phyloP scores from a whole-genome alignment of 1,140 invertebrate genomes.

The Drosophila azteca region DNA sequence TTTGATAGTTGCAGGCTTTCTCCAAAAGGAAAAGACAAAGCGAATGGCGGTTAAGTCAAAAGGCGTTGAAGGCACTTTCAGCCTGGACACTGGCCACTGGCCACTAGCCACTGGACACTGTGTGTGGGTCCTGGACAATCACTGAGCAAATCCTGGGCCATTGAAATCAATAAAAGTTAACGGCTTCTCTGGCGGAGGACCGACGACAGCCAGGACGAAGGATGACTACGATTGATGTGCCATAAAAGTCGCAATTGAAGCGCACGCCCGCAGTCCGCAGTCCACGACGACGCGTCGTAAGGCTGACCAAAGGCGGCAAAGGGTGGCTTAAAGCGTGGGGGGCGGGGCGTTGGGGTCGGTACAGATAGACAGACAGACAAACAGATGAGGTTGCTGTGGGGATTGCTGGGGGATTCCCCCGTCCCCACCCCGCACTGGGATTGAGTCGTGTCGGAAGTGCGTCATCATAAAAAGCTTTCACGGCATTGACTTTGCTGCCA shows the following conservation, averaged over 20 bases:
- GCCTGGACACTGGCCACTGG: conserved; percentile 26
- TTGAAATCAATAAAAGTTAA: conserved; percentile 83
- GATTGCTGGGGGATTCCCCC: conserved; percentile 1
- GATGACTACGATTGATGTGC: conserved; percentile 72
- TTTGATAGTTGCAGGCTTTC: conserved; percentile 21
- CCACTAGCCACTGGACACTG: conserved; percentile 18
- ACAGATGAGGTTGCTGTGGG: conserved; percentile 22
- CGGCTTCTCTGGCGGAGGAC: conserved; percentile 42
- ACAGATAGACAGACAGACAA: conserved; percentile 26
- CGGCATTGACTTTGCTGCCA: conserved; percentile 34
- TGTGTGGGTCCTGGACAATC: conserved; percentile 55
- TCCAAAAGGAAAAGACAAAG: conserved; percentile 60
- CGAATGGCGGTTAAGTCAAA: conserved; percentile 72
- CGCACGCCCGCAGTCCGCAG: conserved; percentile 66
- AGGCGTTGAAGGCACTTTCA: conserved; percentile 80
- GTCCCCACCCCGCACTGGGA: too few relatives aligned
- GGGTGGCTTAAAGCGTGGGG: not conserved
- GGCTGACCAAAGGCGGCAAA: conserved; percentile 45
- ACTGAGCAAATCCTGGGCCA: conserved; percentile 75
- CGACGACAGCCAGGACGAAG: conserved; percentile 10
- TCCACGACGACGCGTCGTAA: conserved; percentile 5
- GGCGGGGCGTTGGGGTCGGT: too few relatives aligned
- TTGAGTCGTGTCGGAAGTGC: conserved; percentile 62
- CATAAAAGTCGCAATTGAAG: conserved; percentile 81
- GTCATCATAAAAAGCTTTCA: conserved; percentile 82